Percentiles rank a stretch among this genome's conserved stretches.
phyloP scores from a whole-genome alignment of 1,140 invertebrate genomes.

The Matsumurasca onukii region DNA sequence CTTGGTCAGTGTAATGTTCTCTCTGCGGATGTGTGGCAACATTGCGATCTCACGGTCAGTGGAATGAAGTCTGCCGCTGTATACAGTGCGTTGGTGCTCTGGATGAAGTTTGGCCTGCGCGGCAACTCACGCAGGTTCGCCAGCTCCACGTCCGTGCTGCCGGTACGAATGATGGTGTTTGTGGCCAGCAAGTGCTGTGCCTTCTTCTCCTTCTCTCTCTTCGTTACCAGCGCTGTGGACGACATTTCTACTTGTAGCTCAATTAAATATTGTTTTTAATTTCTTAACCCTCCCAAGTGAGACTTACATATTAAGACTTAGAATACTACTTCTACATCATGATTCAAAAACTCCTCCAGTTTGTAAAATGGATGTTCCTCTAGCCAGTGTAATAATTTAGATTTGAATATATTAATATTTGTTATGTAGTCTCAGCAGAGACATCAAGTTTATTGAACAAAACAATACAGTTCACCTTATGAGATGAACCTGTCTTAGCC shows the following conservation, averaged over 20 bases:
- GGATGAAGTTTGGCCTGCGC: slow-evolving; percentile 64
- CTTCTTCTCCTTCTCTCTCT: slow-evolving; percentile 59
- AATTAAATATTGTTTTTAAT: neutral
- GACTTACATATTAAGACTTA: too few relatives aligned
- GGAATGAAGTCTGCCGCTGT: slow-evolving; percentile 46
- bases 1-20: slow-evolving; percentile 77
- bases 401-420: too few relatives aligned
- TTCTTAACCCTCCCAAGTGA: too few relatives aligned
- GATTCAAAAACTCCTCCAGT: too few relatives aligned
- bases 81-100: slow-evolving; percentile 81
- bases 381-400: too few relatives aligned
- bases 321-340: too few relatives aligned
- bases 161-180: slow-evolving; percentile 36
- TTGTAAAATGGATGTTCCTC: too few relatives aligned
- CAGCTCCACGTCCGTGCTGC: slow-evolving; percentile 77
- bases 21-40: slow-evolving; percentile 76
- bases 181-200: slow-evolving; percentile 49
- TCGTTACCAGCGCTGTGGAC: slow-evolving; percentile 35
- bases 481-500: too few relatives aligned
- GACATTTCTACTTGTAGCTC: neutral
- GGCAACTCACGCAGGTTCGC: slow-evolving; percentile 84
- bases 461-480: too few relatives aligned
- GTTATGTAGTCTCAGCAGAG: too few relatives aligned
- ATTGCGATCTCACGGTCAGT: slow-evolving; percentile 63
- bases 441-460: too few relatives aligned